A percentile compares a stretch with the other conserved stretches of the same genome.
Evolutionary conservation across 2,113 vertebrate species (phyloP).

Genomic region (Noturus placidus): DNA sequence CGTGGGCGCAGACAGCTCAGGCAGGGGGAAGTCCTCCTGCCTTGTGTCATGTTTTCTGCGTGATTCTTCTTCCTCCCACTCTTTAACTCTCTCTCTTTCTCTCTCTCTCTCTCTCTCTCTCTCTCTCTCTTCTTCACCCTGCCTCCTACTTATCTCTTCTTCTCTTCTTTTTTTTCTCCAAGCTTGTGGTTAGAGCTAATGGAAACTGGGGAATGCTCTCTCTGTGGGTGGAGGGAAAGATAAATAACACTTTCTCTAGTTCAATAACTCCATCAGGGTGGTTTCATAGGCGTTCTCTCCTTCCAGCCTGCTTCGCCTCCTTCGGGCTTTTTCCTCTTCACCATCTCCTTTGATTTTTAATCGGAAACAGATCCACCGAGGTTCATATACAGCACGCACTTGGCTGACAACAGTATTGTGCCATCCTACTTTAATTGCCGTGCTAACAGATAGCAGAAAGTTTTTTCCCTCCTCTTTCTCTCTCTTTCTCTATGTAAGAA

Average conservation of each 20-base stretch:
- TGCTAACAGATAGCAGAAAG: constrained; percentile 45
- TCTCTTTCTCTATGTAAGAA: constrained; percentile 2
- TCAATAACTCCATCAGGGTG: constrained; percentile 24
- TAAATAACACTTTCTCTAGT: constrained; percentile 19
- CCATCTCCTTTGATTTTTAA: not conserved
- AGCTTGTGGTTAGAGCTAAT: constrained; percentile 39
- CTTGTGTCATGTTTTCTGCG: not conserved
- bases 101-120: not conserved
- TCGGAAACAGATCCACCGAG: not conserved
- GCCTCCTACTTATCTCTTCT: constrained; percentile 24
- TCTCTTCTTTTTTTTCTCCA: constrained; percentile 3
- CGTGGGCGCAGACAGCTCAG: constrained; percentile 43
- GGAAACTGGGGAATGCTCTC: constrained; percentile 31
- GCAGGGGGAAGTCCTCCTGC: constrained; percentile 45
- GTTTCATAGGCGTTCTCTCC: constrained; percentile 7
- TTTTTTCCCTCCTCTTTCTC: not conserved
- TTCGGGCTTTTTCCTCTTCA: not conserved
- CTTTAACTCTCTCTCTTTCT: not conserved
- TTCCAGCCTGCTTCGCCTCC: constrained; percentile 21
- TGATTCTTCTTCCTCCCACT: constrained; percentile 8
- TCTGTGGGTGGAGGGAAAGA: constrained; percentile 33
- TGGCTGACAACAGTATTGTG: constrained; percentile 16
- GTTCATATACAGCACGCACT: not conserved
- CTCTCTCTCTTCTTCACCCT: not conserved
- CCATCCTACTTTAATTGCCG: constrained; percentile 33